These are phyloP conservation scores for Acanthisitta chloris DNA, from an alignment of 2,113 vertebrate genomes.

Conservation along the genomic window DNA sequence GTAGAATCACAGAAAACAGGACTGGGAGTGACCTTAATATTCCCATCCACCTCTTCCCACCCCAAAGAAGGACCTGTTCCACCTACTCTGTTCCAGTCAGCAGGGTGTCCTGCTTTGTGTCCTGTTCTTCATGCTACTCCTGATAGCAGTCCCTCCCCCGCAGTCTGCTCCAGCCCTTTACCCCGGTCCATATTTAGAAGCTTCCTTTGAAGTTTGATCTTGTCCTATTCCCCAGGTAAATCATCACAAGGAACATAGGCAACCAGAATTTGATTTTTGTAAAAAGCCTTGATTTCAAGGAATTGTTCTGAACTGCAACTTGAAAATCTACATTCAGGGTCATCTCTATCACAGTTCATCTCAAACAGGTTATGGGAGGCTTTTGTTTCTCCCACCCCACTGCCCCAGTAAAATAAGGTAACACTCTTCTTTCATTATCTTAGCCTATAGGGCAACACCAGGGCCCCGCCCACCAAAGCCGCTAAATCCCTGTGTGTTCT, in stretches of 20 bases:
- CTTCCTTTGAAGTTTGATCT: background rate
- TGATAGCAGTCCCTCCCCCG: background rate
- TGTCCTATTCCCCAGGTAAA: background rate
- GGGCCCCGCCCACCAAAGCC: background rate
- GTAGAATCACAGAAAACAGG: conserved; percentile 41
- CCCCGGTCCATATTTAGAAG: background rate
- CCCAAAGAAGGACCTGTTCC: background rate
- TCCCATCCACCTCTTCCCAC: background rate
- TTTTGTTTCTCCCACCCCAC: background rate
- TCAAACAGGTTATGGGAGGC: background rate
- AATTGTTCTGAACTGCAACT: background rate
- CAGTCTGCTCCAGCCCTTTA: background rate
- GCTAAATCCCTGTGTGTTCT: background rate
- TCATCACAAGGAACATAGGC: background rate
- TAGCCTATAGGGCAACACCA: background rate
- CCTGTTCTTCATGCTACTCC: background rate
- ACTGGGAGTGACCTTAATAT: conserved; percentile 9
- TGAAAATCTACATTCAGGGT: background rate
- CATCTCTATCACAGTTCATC: background rate
- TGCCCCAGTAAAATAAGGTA: background rate
- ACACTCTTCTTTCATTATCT: background rate
- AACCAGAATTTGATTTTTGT: background rate
- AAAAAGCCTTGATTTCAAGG: background rate
- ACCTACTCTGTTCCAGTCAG: background rate
- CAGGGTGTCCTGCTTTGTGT: background rate